Base-by-base conservation (phyloP, 1,140 invertebrate species). In the Pseudomyrmex concolor region DNA sequence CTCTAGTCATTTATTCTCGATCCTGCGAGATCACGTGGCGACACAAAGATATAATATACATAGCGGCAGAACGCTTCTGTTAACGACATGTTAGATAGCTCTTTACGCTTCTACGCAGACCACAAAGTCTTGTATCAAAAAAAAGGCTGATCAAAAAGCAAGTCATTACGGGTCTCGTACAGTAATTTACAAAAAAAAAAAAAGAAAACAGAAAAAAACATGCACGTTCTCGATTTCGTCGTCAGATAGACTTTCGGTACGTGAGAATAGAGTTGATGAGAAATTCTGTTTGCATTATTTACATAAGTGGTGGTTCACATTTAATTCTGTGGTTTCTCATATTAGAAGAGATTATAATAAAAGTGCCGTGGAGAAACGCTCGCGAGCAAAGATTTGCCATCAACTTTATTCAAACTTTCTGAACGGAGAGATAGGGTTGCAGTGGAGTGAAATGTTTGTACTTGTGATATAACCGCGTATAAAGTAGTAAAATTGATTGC, bases 331-430 rank as follows among this genome's bases (percentile, higher is more conserved):
- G 12, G 4, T 17, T 25, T 63, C 13, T 7, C 45, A 8, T 57
- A 17, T 64, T 55, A 15, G 8, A 3, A 10, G 9, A 67, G 54
- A n/a, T n/a, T 45, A 54, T 66, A 5, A 8, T 4, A 50, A 5
- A 34, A 77, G 2, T 17, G 62, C 15, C 45, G 25, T 25, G 60
- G 43, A 22, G n/a, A 19, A 45, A 77, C 2, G 8, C 5, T 34
- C 4, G 17, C n/a, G 25, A 66, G 22, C 51, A 50, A 50, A 13
- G 25, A 59, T 60, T 70, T 80, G 43, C 84, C 83, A 86, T 86
- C 85, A 76, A 87, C 85, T 74, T 87, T 50, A 68, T 82, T 70
- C 85, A n/a, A 70, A 48, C 25, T 80, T 87, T 17, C 63, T 80
- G 55, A 57, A 60, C 5, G 80, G 25, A 71, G 70, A 50, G 25